Base-by-base conservation (phyloP, 2,888 invertebrate genomes). In the Gymnoscelis rufifasciata region DNA sequence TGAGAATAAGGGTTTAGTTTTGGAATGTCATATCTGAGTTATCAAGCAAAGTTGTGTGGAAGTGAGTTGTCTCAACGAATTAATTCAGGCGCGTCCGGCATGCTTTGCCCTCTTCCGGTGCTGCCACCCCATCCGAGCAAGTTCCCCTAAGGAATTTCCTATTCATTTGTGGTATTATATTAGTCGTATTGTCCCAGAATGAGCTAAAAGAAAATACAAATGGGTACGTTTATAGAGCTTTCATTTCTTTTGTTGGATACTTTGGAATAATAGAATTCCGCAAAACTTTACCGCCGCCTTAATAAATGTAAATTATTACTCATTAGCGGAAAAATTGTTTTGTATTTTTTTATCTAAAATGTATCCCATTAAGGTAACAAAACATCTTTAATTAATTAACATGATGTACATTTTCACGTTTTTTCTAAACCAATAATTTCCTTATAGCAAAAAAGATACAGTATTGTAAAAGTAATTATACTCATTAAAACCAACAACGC, bases 111-210 rank as follows among this genome's bases (percentile, higher is more conserved):
- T 59, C 64, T 72, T 74, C 69, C 71, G 61, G 61, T 54, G 57
- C 52, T 64, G 56, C 60, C 56, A 62, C 71, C 78, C 65, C 65
- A 63, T 64, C 68, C 53, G 56, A 67, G 66, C 51, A 68, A 51
- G 47, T 52, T 59, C 71, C 80, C 75, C 68, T 59, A 66, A 71
- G 76, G 79, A 79, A 79, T 78, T 78, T 72, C 70, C 74, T 74
- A 78, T 83, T 82, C 82, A 78, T 83, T 81, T 81, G 79, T 67
- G 80, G 82, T 68, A 77, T 80, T 81, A 75, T 77, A 83, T 83
- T 82, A 82, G 78, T 67, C 74, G 77, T 74, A 78, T 80, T 82
- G 80, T 83, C 64, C 69, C 66, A 54, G 74, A 80, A 78, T 77
- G 72, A 76, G 75, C 74, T 71, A 68, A 70, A 73, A 75, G 74